A percentile compares a stretch with the other conserved stretches of the same genome.
phyloP scores from a whole-genome alignment of 1,140 invertebrate genomes.

The Tribolium madens region DNA sequence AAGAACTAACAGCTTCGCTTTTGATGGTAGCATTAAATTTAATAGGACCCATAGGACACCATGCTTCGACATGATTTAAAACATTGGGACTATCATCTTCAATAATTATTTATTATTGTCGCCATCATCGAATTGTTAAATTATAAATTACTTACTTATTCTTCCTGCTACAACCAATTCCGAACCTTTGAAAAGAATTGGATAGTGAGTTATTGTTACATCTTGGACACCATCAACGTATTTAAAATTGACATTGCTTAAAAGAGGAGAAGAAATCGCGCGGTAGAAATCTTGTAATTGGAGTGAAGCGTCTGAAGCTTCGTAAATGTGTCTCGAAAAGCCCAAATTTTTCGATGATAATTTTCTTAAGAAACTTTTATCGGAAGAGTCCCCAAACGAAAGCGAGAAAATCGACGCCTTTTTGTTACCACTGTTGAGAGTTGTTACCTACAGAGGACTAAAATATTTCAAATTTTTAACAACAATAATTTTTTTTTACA shows the following conservation, averaged over 20 bases:
- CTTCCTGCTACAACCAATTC: slow-evolving; percentile 72
- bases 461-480: no score
- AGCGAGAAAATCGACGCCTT: slow-evolving; percentile 72
- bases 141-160: slow-evolving; percentile 50
- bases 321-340: slow-evolving; percentile 79
- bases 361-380: slow-evolving; percentile 74
- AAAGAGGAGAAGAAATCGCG: slow-evolving; percentile 75
- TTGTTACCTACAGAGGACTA: slow-evolving; percentile 7
- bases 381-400: slow-evolving; percentile 77
- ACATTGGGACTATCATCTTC: background rate
- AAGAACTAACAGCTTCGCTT: slow-evolving; percentile 53
- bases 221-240: slow-evolving; percentile 71
- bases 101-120: background rate
- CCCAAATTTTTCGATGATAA: slow-evolving; percentile 74
- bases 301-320: slow-evolving; percentile 75
- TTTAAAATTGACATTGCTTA: slow-evolving; percentile 74
- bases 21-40: background rate
- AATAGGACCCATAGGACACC: background rate
- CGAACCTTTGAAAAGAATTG: slow-evolving; percentile 70
- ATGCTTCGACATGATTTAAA: background rate
- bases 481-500: no score
- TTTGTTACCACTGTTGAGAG: slow-evolving; percentile 20
- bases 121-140: no score
- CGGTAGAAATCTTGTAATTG: slow-evolving; percentile 78
- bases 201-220: slow-evolving; percentile 67